Evolutionary conservation across 1,140 invertebrate genomes (phyloP).

Genomic region (Andricus grossulariae): DNA sequence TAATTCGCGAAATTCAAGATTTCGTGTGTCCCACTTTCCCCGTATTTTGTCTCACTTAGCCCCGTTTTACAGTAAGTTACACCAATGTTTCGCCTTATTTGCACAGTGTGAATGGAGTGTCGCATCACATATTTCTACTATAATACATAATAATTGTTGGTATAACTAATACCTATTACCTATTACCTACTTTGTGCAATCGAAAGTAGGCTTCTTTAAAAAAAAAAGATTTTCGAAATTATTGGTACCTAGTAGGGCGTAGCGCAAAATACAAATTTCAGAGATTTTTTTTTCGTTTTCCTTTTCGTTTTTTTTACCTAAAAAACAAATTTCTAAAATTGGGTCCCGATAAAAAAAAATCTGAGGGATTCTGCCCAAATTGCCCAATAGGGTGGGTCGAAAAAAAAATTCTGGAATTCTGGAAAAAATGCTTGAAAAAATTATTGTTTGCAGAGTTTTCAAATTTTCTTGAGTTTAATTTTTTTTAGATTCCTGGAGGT

Average conservation of each 20-base stretch:
- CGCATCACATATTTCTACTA: slow-evolving; percentile 65
- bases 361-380: too few species aligned
- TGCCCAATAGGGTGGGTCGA: too few species aligned
- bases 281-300: background rate
- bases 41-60: too few species aligned
- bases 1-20: too few species aligned
- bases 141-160: slow-evolving; percentile 76
- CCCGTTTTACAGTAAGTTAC: background rate
- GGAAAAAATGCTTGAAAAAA: background rate
- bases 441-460: too few species aligned
- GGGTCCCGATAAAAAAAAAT: too few species aligned
- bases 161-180: slow-evolving; percentile 16
- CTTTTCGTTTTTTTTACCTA: background rate
- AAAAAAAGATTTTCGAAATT: slow-evolving; percentile 62
- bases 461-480: too few species aligned
- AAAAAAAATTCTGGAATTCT: too few species aligned
- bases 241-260: too few species aligned
- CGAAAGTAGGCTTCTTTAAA: slow-evolving; percentile 47
- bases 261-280: background rate
- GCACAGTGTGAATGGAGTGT: slow-evolving; percentile 67
- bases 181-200: slow-evolving; percentile 46
- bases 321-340: background rate
- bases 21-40: too few species aligned
- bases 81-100: slow-evolving; percentile 43
- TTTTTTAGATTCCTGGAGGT: too few species aligned